Conservation (phyloP, 2,888 invertebrate genomes). For the Agrilus cyanescens region DNA sequence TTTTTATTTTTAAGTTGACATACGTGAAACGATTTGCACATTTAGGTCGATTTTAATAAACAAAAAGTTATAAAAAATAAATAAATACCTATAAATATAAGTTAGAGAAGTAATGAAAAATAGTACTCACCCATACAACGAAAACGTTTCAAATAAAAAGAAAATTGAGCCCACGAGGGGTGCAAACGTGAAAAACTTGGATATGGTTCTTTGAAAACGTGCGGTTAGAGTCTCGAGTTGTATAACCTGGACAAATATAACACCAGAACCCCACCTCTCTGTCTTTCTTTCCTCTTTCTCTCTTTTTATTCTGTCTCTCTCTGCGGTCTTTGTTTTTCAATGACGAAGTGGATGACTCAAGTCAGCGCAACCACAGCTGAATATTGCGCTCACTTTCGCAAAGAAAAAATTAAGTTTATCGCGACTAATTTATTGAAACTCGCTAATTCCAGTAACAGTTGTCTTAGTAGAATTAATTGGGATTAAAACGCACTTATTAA, state of each 20-base stretch:
- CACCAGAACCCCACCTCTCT: slow-evolving; percentile 11
- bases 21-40: no score
- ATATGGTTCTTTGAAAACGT: slow-evolving; percentile 5
- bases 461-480: no score
- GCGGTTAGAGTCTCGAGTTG: slow-evolving; percentile 4
- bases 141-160: slow-evolving; percentile 13
- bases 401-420: slow-evolving; percentile 1
- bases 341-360: no score
- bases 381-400: slow-evolving; percentile 9
- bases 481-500: slow-evolving; percentile 7
- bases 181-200: slow-evolving; percentile 2
- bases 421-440: slow-evolving; percentile 4
- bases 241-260: slow-evolving; percentile 9
- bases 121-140: slow-evolving; percentile 13
- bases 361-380: slow-evolving; percentile 7
- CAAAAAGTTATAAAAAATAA: background rate
- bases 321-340: no score
- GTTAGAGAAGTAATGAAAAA: background rate
- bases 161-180: slow-evolving; percentile 7
- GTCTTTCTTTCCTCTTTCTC: background rate
- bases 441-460: no score
- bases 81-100: background rate
- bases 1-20: no score
- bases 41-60: no score
- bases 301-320: no score